Evolutionary conservation across 1,140 invertebrate genomes (phyloP).

Genomic region (Aricia agestis): DNA sequence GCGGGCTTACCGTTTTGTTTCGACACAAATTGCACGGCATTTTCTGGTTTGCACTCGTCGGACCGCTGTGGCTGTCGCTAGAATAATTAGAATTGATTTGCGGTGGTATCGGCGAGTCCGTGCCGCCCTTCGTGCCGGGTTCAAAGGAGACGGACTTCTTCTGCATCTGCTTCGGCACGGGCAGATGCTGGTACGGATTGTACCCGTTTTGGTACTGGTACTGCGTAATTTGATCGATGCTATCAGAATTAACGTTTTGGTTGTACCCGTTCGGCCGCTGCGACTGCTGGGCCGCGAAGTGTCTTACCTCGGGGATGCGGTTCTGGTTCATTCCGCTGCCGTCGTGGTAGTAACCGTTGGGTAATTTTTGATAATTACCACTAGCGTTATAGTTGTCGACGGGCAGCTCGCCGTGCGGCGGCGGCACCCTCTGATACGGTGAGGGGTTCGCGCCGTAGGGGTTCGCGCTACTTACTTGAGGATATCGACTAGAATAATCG

Average conservation of each 20-base stretch:
- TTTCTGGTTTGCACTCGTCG: conserved; percentile 71
- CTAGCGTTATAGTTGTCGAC: conserved; percentile 53
- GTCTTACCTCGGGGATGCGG: conserved; percentile 41
- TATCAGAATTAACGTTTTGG: conserved; percentile 36
- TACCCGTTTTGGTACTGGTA: conserved; percentile 72
- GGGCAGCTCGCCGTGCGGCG: conserved; percentile 70
- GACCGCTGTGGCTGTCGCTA: conserved; percentile 32
- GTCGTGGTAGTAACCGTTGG: conserved; percentile 56
- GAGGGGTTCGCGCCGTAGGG: conserved; percentile 57
- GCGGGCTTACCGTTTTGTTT: conserved; percentile 85
- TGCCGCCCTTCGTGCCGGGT: conserved; percentile 79
- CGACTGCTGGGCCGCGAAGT: conserved; percentile 51
- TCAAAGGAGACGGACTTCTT: conserved; percentile 83
- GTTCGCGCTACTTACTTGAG: conserved; percentile 54
- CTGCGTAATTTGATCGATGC: conserved; percentile 33
- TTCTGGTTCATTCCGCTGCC: conserved; percentile 42
- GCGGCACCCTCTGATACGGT: conserved; percentile 77
- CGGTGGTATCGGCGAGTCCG: conserved; percentile 74
- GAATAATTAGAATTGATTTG: conserved; percentile 63
- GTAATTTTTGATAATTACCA: conserved; percentile 55
- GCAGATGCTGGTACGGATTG: conserved; percentile 77
- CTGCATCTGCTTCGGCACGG: conserved; percentile 73
- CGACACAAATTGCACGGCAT: conserved; percentile 88
- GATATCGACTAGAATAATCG: conserved; percentile 68
- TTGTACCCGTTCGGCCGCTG: conserved; percentile 45